These are phyloP conservation scores for Callospermophilus lateralis DNA, from an alignment of 2,113 vertebrate species.

Conservation along the genomic window DNA sequence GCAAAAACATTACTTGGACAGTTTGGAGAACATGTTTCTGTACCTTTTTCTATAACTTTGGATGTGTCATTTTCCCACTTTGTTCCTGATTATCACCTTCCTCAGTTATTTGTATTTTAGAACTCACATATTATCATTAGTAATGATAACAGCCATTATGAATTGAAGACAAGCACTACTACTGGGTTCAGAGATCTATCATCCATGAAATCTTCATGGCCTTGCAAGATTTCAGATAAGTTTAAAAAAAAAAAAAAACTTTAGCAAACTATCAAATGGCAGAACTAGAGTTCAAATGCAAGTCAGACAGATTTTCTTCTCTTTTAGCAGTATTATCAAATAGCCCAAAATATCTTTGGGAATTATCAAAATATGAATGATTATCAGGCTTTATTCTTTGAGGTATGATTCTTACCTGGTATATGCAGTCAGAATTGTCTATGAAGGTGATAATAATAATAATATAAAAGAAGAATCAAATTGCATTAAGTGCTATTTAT, in stretches of 20 bases:
- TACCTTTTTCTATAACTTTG: neutral
- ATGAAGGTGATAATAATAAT: neutral
- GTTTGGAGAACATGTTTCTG: neutral
- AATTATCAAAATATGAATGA: conserved; percentile 25
- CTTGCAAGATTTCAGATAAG: neutral
- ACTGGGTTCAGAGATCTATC: neutral
- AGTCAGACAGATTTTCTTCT: neutral
- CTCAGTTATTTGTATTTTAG: neutral
- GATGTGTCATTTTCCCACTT: neutral
- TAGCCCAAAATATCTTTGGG: neutral
- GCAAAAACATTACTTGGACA: neutral
- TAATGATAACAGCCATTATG: neutral
- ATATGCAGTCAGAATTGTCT: neutral
- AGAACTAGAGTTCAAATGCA: neutral
- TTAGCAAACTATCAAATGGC: neutral
- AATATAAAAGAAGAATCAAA: neutral
- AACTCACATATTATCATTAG: neutral
- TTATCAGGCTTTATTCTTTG: neutral
- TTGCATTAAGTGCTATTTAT: neutral
- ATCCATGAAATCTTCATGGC: neutral
- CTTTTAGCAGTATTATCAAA: neutral
- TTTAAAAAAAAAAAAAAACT: neutral
- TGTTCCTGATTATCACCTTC: neutral
- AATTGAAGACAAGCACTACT: neutral
- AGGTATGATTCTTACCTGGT: neutral